Percentiles rank a stretch among this genome's conserved stretches.
Evolutionary conservation across 2,888 invertebrate genomes (phyloP).

Genomic region (Brachypalpus laphriformis): DNA sequence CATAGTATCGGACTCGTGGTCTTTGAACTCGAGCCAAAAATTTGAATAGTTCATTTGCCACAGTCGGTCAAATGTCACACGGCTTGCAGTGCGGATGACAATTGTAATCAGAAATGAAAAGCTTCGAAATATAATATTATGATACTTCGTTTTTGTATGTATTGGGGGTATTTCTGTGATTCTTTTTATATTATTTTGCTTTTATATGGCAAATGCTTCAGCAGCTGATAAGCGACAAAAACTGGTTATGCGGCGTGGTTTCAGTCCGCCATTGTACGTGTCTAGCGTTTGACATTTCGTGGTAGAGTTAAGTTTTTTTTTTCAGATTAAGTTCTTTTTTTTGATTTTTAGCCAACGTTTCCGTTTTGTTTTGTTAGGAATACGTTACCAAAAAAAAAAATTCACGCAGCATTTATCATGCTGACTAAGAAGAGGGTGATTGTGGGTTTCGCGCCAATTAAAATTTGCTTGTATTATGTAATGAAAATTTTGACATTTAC

Average conservation of each 20-base stretch:
- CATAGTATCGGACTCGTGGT: not conserved
- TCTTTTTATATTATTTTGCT: slow-evolving; percentile 2
- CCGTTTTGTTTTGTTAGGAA: too few species aligned
- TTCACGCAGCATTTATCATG: not conserved
- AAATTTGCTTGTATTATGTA: slow-evolving; percentile 12
- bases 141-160: not conserved
- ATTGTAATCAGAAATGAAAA: slow-evolving; percentile 1
- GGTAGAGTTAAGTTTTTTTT: not conserved
- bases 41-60: slow-evolving; percentile 13
- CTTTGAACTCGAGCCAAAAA: not conserved
- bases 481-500: not conserved
- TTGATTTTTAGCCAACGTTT: not conserved
- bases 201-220: slow-evolving; percentile 1
- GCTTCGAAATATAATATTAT: too few species aligned
- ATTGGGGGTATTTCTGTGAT: not conserved
- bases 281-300: slow-evolving; percentile 18
- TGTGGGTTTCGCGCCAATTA: slow-evolving; percentile 14
- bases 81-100: not conserved
- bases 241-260: slow-evolving; percentile 4
- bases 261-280: slow-evolving; percentile 35
- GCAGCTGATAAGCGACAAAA: slow-evolving; percentile 36
- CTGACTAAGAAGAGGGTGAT: not conserved
- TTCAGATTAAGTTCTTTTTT: not conserved
- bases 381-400: not conserved
- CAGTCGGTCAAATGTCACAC: slow-evolving; percentile 1